Evolutionary conservation across 2,888 invertebrate species (phyloP), one percentile per base, ranked within the genome.

Genomic region (Keiferia lycopersicella): DNA sequence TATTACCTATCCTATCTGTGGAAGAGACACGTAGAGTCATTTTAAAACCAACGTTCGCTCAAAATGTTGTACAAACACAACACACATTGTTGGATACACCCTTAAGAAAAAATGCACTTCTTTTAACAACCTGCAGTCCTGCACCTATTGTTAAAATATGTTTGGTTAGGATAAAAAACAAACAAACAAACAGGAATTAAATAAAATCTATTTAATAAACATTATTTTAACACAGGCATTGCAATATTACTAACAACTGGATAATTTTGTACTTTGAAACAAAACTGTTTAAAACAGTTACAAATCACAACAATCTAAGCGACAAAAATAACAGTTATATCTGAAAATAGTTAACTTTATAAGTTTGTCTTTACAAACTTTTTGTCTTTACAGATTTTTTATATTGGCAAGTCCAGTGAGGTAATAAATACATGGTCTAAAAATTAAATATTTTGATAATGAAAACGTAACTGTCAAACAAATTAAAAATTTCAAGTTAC

Each of bases 141-240:
- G n/a, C n/a, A n/a, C n/a, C n/a, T n/a, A n/a, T n/a, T n/a, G n/a
- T n/a, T n/a, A n/a, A n/a, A n/a, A n/a, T n/a, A n/a, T n/a, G n/a
- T n/a, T n/a, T n/a, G n/a, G n/a, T n/a, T n/a, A n/a, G n/a, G n/a
- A n/a, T n/a, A n/a, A 67, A 79, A 83, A 83, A 80, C 84, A 85
- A 86, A 81, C 76, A 76, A 69, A 51, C 8, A 7, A 60, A 65
- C 67, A 73, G 67, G 77, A 83, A 82, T 80, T 81, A 80, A 81
- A 83, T 82, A 81, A 77, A 82, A 76, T 84, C 68, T 86, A 86
- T 85, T 86, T 56, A 1, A 78, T 78, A 45, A 50, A 75, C 76
- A 53, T 39, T 57, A 74, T 76, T 77, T 72, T 77, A 82, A 82
- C 76, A 81, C 73, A 79, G 80, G 69, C 75, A 70, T 82, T 80